phyloP scores from a whole-genome alignment of 1,140 invertebrate genomes.

The Neodiprion virginianus region DNA sequence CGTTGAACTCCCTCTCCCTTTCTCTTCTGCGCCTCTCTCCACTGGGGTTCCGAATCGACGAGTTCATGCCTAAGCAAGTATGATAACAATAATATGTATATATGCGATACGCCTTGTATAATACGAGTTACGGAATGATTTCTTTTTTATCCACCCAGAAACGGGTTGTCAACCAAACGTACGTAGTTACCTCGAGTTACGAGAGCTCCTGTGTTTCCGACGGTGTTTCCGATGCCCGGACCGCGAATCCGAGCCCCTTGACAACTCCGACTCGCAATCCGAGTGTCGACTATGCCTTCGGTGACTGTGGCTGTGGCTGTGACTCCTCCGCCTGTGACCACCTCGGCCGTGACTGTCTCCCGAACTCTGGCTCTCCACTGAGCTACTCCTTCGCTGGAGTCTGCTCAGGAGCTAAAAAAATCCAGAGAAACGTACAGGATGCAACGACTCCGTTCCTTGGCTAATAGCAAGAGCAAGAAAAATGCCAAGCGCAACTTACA shows the following conservation, averaged over 20 bases:
- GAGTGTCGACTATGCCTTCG: constrained; percentile 81
- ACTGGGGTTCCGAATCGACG: constrained; percentile 86
- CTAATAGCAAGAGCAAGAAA: constrained; percentile 18
- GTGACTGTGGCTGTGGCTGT: constrained; percentile 69
- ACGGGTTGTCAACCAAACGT: constrained; percentile 27
- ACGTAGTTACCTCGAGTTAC: constrained; percentile 51
- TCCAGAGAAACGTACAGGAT: background rate
- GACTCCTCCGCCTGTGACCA: constrained; percentile 57
- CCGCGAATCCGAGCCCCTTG: constrained; percentile 75
- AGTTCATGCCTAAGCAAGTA: constrained; percentile 67
- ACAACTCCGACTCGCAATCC: constrained; percentile 89
- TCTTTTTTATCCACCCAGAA: constrained; percentile 10
- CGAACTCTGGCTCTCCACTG: constrained; percentile 87
- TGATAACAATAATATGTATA: constrained; percentile 13
- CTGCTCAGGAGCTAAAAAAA: constrained; percentile 57
- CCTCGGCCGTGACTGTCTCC: constrained; percentile 59
- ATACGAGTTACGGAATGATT: background rate
- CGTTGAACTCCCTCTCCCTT: constrained; percentile 68
- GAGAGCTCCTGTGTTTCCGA: constrained; percentile 65
- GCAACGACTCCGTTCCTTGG: background rate
- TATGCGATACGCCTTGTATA: background rate
- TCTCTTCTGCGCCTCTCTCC: constrained; percentile 83
- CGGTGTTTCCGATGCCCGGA: constrained; percentile 77
- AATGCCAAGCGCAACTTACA: constrained; percentile 38
- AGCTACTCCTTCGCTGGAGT: constrained; percentile 64